Percentiles rank a stretch among this genome's conserved stretches.
phyloP scores from a whole-genome alignment of 2,797 vertebrate species.

The Lycodopsis pacificus region DNA sequence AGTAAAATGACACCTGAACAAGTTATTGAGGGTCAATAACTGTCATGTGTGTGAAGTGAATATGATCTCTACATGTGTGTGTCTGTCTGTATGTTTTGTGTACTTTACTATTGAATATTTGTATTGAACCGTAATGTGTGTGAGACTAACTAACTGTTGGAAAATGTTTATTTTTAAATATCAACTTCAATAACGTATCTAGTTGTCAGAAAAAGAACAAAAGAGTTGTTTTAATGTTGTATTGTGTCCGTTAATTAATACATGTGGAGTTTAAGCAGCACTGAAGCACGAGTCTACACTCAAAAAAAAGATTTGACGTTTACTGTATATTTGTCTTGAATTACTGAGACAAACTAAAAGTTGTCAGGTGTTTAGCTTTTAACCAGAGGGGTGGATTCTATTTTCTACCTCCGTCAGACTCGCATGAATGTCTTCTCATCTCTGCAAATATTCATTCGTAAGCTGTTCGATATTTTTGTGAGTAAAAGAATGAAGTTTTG shows the following conservation, averaged over 20 bases:
- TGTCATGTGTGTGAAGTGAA: slow-evolving; percentile 26
- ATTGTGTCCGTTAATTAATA: not conserved
- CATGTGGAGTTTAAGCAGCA: slow-evolving; percentile 18
- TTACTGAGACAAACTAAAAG: slow-evolving; percentile 2
- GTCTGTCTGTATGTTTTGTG: slow-evolving; percentile 28
- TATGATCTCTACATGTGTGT: slow-evolving; percentile 7
- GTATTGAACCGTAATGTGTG: slow-evolving; percentile 4
- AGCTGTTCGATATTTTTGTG: slow-evolving; percentile 35
- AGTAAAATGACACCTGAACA: not conserved
- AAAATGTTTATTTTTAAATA: slow-evolving; percentile 12
- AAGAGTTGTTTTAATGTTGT: slow-evolving; percentile 1
- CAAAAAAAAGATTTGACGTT: not conserved
- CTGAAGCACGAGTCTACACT: slow-evolving; percentile 21
- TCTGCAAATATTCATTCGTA: slow-evolving; percentile 55
- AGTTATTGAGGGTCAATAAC: not conserved
- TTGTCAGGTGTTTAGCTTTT: slow-evolving; percentile 9
- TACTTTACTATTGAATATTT: slow-evolving; percentile 13
- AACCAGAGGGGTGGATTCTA: not conserved
- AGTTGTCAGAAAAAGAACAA: not conserved
- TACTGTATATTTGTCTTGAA: not conserved
- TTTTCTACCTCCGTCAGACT: slow-evolving; percentile 67
- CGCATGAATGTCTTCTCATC: slow-evolving; percentile 56
- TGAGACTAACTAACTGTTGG: not conserved
- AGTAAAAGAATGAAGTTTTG: slow-evolving; percentile 47
- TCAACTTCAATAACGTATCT: not conserved